Conservation (phyloP, 2,888 invertebrate species). For the Platycnemis pennipes region DNA sequence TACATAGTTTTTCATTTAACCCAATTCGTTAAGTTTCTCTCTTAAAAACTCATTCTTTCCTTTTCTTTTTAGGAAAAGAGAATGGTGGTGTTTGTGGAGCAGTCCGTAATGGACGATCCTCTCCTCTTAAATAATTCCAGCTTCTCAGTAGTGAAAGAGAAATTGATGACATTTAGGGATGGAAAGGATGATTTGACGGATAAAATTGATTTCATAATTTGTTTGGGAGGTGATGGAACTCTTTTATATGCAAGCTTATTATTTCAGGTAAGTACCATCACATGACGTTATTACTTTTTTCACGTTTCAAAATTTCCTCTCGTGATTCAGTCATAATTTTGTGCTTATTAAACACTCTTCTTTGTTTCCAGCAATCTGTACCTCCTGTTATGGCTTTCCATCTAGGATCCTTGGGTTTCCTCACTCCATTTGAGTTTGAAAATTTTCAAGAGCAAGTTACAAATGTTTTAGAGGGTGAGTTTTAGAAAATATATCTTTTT, state of each 20-base stretch:
- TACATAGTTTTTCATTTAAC: too few species aligned
- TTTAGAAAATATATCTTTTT: background rate
- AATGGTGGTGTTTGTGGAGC: constrained; percentile 97
- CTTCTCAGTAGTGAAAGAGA: constrained; percentile 89
- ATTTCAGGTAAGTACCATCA: constrained; percentile 84
- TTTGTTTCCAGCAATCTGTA: constrained; percentile 89
- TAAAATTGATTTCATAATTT: constrained; percentile 98
- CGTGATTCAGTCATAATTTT: constrained; percentile 37
- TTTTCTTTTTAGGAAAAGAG: constrained; percentile 88
- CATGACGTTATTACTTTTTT: constrained; percentile 34
- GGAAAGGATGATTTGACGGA: constrained; percentile 97
- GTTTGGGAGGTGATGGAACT: constrained; percentile 98
- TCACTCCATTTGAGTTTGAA: constrained; percentile 97
- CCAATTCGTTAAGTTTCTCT: too few species aligned
- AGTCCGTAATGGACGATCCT: constrained; percentile 93
- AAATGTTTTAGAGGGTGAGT: constrained; percentile 93
- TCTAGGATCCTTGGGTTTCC: constrained; percentile 96
- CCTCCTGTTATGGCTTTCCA: constrained; percentile 99
- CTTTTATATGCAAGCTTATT: constrained; percentile 95
- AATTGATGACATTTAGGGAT: constrained; percentile 91
- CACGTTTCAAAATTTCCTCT: background rate
- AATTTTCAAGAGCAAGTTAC: constrained; percentile 97
- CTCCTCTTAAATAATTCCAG: constrained; percentile 87
- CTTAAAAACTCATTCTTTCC: background rate
- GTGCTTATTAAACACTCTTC: background rate